Conservation (phyloP, 1,140 invertebrate species). For the Drosophila ananassae region DNA sequence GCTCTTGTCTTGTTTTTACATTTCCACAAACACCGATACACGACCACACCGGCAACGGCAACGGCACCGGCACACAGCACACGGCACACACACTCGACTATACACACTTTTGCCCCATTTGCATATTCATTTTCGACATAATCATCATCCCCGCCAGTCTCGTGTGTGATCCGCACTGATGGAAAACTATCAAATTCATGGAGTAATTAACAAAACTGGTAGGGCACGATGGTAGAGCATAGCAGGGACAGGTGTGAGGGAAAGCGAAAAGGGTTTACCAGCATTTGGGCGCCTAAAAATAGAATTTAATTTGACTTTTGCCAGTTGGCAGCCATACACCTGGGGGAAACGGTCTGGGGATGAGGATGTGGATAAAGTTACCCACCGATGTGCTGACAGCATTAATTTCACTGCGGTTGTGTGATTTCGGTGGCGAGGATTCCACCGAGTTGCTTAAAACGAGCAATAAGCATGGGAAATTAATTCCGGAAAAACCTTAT, state of each 20-base stretch:
- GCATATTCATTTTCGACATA: slow-evolving; percentile 50
- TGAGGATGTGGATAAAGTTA: slow-evolving; percentile 4
- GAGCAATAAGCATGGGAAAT: slow-evolving; percentile 24
- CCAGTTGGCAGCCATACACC: slow-evolving; percentile 45
- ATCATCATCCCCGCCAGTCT: slow-evolving; percentile 31
- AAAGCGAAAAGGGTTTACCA: slow-evolving; percentile 18
- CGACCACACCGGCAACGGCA: background rate
- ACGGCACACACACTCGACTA: slow-evolving; percentile 16
- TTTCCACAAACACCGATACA: slow-evolving; percentile 7
- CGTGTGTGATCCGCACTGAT: slow-evolving; percentile 52
- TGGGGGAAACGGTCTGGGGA: slow-evolving; percentile 26
- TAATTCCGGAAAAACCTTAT: slow-evolving; percentile 26
- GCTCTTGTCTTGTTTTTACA: slow-evolving; percentile 8
- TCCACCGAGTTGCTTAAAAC: slow-evolving; percentile 30
- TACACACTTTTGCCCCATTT: slow-evolving; percentile 28
- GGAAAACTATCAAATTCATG: slow-evolving; percentile 59
- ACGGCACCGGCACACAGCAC: background rate
- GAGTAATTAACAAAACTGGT: slow-evolving; percentile 48
- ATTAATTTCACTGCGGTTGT: slow-evolving; percentile 46
- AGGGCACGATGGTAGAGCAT: background rate
- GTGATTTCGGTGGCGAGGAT: slow-evolving; percentile 31
- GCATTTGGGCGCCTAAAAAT: slow-evolving; percentile 45
- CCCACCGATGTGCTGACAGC: slow-evolving; percentile 41
- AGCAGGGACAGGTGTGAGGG: background rate
- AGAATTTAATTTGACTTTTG: slow-evolving; percentile 62